phyloP scores from a whole-genome alignment of 92 coral and sea anemone genomes.

The Zoanthus sansibaricus region DNA sequence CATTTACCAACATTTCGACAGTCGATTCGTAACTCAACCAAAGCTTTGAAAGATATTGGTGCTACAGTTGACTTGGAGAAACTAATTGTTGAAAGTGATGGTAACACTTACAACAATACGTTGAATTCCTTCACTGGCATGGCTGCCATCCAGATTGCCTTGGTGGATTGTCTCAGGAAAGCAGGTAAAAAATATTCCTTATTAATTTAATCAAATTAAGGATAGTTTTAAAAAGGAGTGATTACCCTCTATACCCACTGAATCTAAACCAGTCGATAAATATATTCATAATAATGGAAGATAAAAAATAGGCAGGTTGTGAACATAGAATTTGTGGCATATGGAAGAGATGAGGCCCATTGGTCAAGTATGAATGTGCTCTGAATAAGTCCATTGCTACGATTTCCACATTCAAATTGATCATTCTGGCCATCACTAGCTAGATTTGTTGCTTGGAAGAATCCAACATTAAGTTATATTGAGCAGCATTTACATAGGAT shows the following conservation, averaged over 20 bases:
- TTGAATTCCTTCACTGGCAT: slow-evolving; percentile 82
- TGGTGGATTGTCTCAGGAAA: slow-evolving; percentile 75
- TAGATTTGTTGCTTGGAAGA: neutral
- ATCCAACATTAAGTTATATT: neutral
- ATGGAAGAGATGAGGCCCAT: too few relatives aligned
- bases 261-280: too few relatives aligned
- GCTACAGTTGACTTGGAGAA: slow-evolving; percentile 69
- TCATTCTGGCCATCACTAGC: neutral
- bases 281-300: too few relatives aligned
- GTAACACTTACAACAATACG: slow-evolving; percentile 68
- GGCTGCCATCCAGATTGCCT: slow-evolving; percentile 84
- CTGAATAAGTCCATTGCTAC: too few relatives aligned
- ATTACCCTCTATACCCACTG: neutral
- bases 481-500: neutral
- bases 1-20: slow-evolving; percentile 70
- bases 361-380: too few relatives aligned
- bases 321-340: too few relatives aligned
- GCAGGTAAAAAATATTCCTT: slow-evolving; percentile 57
- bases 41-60: slow-evolving; percentile 67
- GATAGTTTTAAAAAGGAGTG: neutral
- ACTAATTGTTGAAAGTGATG: slow-evolving; percentile 70
- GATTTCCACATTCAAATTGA: too few relatives aligned
- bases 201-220: neutral
- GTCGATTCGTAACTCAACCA: slow-evolving; percentile 65
- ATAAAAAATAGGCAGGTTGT: too few relatives aligned